Evolutionary conservation across 2,113 vertebrate genomes (phyloP), one percentile per base, ranked within the genome.

Genomic region (Osmerus mordax): DNA sequence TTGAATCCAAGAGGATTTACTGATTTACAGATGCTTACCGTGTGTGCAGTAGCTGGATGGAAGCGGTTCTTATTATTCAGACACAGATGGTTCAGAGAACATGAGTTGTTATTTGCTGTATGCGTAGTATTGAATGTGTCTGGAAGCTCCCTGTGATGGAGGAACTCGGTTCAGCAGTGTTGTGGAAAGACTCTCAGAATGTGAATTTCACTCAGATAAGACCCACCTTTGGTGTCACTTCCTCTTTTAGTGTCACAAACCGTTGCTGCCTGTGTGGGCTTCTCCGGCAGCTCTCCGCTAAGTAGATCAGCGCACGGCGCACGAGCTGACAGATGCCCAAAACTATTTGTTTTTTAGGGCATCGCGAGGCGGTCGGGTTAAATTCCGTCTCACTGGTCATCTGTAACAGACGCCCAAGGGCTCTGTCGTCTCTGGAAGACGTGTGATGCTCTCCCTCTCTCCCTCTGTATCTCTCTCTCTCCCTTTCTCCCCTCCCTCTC

Each of bases 321-420:
- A 65, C 63, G 11, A 65, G 15, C 63, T 47, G 63, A 65, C 63
- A 47, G 36, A 47, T 65, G 63, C 63, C 63, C 15, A 18, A 65
- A 47, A 47, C 9, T 41, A 19, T 65, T 65, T 65, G 63, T 65
- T 65, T n/a, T 41, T 65, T 47, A 63, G 61, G 23, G 60, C 60
- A 12, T 28, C 21, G 28, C 61, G 25, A 23, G 21, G 59, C 9
- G 36, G 36, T 47, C 7, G 6, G 63, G n/a, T 7, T 65, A 1
- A 16, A 47, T 47, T 65, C 63, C 32, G 63, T 65, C 63, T 65
- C 63, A 47, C 63, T 65, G 32, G 29, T 21, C 29, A 65, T 41
- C 15, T 65, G 63, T 11, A 65, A 36, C 29, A 19, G 28, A 19
- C 16, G 28, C 63, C 36, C 11, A 1, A 18, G 36, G 63, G 32